These are phyloP conservation scores for Cephalopholis sonnerati DNA, from an alignment of 2,113 vertebrate species.

Conservation along the genomic window DNA sequence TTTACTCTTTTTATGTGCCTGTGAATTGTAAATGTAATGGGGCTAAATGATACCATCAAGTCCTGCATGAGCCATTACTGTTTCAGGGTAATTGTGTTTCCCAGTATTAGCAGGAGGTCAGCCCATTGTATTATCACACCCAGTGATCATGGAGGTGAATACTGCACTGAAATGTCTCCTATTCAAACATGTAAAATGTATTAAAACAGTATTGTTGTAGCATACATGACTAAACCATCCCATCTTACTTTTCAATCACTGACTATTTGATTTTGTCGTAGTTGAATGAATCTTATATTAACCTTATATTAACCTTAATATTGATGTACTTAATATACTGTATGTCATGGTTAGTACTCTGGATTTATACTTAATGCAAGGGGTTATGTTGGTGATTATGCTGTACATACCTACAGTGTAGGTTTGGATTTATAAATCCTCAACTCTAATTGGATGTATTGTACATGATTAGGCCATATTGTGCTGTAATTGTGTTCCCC, in stretches of 20 bases:
- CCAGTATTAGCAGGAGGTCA: constrained; percentile 52
- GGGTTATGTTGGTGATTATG: neutral
- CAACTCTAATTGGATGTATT: neutral
- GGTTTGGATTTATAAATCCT: neutral
- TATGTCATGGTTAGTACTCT: neutral
- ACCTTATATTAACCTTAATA: neutral
- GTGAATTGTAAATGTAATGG: constrained; percentile 57
- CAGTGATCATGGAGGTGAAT: constrained; percentile 40
- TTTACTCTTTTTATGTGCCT: constrained; percentile 54
- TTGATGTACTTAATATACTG: neutral
- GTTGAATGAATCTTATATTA: neutral
- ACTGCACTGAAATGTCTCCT: constrained; percentile 19
- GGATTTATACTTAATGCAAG: neutral
- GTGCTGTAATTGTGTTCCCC: neutral
- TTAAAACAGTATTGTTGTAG: neutral
- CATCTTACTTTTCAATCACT: neutral
- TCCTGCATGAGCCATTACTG: constrained; percentile 60
- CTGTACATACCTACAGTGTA: neutral
- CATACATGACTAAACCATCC: constrained; percentile 5
- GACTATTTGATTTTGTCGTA: neutral
- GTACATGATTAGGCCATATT: neutral
- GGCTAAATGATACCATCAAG: constrained; percentile 61
- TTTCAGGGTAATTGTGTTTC: constrained; percentile 62
- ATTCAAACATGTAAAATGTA: constrained; percentile 22
- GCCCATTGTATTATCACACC: constrained; percentile 29